Evolutionary conservation across 1,140 invertebrate genomes (phyloP).

Genomic region (Drosophila arizonae): DNA sequence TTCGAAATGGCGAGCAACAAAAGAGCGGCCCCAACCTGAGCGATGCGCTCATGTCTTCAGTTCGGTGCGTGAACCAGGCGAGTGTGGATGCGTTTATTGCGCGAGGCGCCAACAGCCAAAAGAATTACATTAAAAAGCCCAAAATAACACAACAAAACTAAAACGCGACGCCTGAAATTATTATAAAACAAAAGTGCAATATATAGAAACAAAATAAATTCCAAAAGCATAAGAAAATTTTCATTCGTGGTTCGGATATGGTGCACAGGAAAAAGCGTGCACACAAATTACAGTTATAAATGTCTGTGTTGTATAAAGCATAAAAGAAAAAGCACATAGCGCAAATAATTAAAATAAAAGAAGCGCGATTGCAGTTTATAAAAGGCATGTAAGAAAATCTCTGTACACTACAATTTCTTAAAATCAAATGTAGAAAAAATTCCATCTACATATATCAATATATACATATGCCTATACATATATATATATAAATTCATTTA

Average conservation of each 20-base stretch:
- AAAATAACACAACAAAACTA: constrained; percentile 32
- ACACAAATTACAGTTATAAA: constrained; percentile 27
- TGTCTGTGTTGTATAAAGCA: constrained; percentile 19
- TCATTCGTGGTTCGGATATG: constrained; percentile 5
- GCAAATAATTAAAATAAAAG: constrained; percentile 25
- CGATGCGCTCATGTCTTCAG: constrained; percentile 38
- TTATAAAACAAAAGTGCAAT: not conserved
- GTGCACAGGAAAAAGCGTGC: constrained; percentile 5
- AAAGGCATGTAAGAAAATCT: constrained; percentile 56
- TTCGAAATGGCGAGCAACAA: constrained; percentile 36
- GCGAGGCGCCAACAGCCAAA: constrained; percentile 41
- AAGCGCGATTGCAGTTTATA: constrained; percentile 33
- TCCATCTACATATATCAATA: constrained; percentile 30
- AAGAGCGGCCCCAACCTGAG: not conserved
- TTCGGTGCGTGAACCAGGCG: constrained; percentile 68
- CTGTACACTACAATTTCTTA: constrained; percentile 58
- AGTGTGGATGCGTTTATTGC: constrained; percentile 63
- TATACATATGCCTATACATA: constrained; percentile 33
- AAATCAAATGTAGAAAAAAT: constrained; percentile 67
- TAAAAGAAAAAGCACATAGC: constrained; percentile 5
- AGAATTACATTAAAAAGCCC: constrained; percentile 35
- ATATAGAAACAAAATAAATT: not conserved
- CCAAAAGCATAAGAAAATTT: not conserved
- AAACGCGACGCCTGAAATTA: constrained; percentile 12
- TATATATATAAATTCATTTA: constrained; percentile 23